phyloP scores from a whole-genome alignment of 2,888 invertebrate species.

The Diogma glabrata region DNA sequence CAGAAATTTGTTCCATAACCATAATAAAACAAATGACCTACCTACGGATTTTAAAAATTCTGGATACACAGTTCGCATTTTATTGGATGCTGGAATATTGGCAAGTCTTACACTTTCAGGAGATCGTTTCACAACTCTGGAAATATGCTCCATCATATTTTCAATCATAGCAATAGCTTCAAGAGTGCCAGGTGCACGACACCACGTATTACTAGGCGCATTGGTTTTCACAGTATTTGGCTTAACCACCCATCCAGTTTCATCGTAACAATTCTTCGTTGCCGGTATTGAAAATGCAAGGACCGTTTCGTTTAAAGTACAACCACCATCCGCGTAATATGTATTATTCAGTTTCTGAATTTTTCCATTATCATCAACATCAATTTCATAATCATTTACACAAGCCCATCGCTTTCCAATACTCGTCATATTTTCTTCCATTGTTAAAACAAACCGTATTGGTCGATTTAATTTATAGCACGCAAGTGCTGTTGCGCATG shows the following conservation, averaged over 20 bases:
- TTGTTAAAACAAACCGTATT: constrained; percentile 54
- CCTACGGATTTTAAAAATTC: too few relatives aligned
- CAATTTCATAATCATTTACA: constrained; percentile 52
- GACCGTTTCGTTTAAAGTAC: constrained; percentile 41
- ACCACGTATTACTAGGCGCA: constrained; percentile 49
- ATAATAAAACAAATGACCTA: too few relatives aligned
- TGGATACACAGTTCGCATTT: constrained; percentile 30
- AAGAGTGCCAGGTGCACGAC: constrained; percentile 36
- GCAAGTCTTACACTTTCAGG: constrained; percentile 42
- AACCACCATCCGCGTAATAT: constrained; percentile 45
- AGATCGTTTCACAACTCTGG: constrained; percentile 42
- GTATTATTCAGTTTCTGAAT: constrained; percentile 51
- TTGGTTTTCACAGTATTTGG: constrained; percentile 55
- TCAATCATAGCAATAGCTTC: constrained; percentile 53
- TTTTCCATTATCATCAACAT: constrained; percentile 47
- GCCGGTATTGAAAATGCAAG: constrained; percentile 28
- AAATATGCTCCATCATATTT: constrained; percentile 55
- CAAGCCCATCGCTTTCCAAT: constrained; percentile 55
- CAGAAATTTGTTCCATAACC: constrained; percentile 11
- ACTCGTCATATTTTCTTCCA: constrained; percentile 60
- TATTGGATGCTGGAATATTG: constrained; percentile 43
- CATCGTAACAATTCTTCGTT: constrained; percentile 49
- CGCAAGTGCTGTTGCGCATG: constrained; percentile 58
- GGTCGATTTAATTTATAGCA: constrained; percentile 47
- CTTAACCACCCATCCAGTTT: constrained; percentile 54